Percentiles rank a stretch among this genome's conserved stretches.
Conservation (phyloP, 2,113 vertebrate species). For the Uria aalge region DNA sequence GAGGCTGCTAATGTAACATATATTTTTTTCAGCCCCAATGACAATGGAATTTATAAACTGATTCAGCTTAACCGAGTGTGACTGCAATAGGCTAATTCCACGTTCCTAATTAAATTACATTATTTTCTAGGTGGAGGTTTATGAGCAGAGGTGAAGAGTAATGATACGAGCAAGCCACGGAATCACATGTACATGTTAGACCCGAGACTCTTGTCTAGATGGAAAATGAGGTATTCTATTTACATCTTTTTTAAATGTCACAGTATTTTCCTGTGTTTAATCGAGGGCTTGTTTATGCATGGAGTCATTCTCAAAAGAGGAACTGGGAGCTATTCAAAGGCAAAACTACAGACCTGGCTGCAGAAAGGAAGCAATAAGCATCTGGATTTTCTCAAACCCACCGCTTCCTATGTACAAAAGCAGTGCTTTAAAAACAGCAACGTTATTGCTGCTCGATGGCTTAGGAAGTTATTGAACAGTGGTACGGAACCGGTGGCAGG, state of each 20-base stretch:
- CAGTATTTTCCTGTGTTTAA: not conserved
- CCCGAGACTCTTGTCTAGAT: not conserved
- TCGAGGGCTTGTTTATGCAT: not conserved
- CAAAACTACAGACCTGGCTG: not conserved
- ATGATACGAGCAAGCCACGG: not conserved
- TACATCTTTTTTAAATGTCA: not conserved
- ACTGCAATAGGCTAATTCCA: slow-evolving; percentile 20
- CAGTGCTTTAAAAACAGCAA: not conserved
- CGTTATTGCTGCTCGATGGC: not conserved
- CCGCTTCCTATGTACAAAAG: not conserved
- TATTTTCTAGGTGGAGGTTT: slow-evolving; percentile 47
- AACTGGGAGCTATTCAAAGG: not conserved
- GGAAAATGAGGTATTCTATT: not conserved
- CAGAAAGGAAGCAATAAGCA: not conserved
- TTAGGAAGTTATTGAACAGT: not conserved
- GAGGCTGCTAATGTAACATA: not conserved
- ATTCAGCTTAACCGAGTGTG: slow-evolving; percentile 24
- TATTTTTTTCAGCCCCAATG: not conserved
- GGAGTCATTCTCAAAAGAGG: not conserved
- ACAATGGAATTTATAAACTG: slow-evolving; percentile 44
- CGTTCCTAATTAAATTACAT: slow-evolving; percentile 63
- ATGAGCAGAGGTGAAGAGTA: slow-evolving; percentile 30
- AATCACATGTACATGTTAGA: not conserved
- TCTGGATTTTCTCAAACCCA: not conserved
- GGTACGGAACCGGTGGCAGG: not conserved